A percentile compares a stretch with the other conserved stretches of the same genome.
Evolutionary conservation across 2,888 invertebrate genomes (phyloP).

Genomic region (Hirtodrosophila confusa): DNA sequence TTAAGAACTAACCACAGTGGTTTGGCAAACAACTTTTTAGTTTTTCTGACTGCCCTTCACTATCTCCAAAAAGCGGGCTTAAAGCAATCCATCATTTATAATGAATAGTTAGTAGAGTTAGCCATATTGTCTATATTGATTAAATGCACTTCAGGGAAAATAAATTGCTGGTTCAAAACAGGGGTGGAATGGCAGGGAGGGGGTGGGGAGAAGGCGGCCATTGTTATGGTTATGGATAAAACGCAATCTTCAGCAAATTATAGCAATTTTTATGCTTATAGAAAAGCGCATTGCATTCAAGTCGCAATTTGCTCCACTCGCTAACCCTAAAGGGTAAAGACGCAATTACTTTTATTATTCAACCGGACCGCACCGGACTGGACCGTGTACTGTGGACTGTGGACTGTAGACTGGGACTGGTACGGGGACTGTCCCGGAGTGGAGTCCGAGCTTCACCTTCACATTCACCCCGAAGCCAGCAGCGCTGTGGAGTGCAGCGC

Average conservation of each 20-base stretch:
- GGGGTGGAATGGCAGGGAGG: too few relatives aligned
- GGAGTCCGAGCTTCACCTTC: constrained; percentile 35
- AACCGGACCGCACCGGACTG: constrained; percentile 21
- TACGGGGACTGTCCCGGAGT: constrained; percentile 2
- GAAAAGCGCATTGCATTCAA: constrained; percentile 65
- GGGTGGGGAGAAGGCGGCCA: constrained; percentile 19
- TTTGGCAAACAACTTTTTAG: not conserved
- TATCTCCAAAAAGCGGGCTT: constrained; percentile 15
- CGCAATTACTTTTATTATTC: constrained; percentile 82
- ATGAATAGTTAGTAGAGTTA: constrained; percentile 55
- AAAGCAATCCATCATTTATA: constrained; percentile 70
- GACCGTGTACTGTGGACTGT: not conserved
- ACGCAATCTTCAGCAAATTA: constrained; percentile 80
- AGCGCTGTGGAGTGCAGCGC: constrained; percentile 32
- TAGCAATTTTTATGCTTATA: constrained; percentile 82
- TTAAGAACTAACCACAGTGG: not conserved
- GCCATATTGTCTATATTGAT: constrained; percentile 65
- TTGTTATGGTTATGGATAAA: constrained; percentile 76
- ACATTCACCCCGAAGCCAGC: constrained; percentile 57
- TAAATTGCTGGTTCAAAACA: constrained; percentile 57
- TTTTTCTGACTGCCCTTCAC: constrained; percentile 29
- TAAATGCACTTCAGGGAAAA: constrained; percentile 59
- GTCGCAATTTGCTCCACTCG: constrained; percentile 74
- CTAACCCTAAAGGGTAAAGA: constrained; percentile 82
- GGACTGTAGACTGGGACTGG: too few relatives aligned